These are phyloP conservation scores for Sciurus niger DNA, from an alignment of 2,113 vertebrate species.

Conservation along the genomic window DNA sequence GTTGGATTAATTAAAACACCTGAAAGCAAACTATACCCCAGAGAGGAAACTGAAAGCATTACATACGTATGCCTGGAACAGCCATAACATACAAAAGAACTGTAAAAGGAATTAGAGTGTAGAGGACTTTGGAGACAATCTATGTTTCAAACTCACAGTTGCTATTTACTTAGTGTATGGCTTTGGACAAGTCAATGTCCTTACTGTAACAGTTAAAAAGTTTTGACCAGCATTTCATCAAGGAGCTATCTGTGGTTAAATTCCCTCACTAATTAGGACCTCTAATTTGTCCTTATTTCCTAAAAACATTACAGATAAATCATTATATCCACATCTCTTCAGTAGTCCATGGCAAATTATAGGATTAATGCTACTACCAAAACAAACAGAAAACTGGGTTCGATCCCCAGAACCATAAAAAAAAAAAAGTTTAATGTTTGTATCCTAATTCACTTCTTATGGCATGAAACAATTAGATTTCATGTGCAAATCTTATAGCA, in stretches of 20 bases:
- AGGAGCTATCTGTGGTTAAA: constrained; percentile 35
- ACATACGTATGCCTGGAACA: constrained; percentile 27
- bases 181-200: constrained; percentile 10
- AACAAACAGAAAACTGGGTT: not conserved
- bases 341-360: not conserved
- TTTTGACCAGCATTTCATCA: constrained; percentile 62
- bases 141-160: not conserved
- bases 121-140: not conserved
- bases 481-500: not conserved
- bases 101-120: not conserved
- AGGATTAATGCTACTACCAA: constrained; percentile 13
- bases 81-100: not conserved
- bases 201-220: constrained; percentile 22
- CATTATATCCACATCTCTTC: constrained; percentile 23
- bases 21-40: not conserved
- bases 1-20: not conserved
- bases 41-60: constrained; percentile 54
- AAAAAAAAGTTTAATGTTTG: not conserved
- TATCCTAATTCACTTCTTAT: constrained; percentile 14
- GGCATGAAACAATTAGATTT: constrained; percentile 28
- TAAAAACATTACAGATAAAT: constrained; percentile 50
- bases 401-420: not conserved
- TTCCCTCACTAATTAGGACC: constrained; percentile 25
- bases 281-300: constrained; percentile 57
- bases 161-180: not conserved